phyloP scores from a whole-genome alignment of 2,888 invertebrate species.

The Romanomermis culicivorax region DNA sequence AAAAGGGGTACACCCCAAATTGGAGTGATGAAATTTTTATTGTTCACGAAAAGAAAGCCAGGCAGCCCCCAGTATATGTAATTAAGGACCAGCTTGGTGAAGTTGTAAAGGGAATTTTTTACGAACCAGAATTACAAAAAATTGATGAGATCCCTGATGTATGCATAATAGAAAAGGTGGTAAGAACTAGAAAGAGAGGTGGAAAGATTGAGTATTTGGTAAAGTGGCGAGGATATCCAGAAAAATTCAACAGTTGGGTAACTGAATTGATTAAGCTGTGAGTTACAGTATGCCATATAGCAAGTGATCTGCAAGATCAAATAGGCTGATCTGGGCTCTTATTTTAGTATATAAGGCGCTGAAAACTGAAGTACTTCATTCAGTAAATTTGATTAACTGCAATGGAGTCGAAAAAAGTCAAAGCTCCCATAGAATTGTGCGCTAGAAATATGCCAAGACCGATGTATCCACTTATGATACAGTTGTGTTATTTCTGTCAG shows the following conservation, averaged over 20 bases:
- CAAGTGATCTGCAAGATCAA: too few relatives aligned
- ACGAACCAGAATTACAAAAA: constrained; percentile 12
- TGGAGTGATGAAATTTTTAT: constrained; percentile 14
- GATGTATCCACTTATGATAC: too few relatives aligned
- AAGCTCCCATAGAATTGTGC: too few relatives aligned
- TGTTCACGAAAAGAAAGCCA: constrained; percentile 6
- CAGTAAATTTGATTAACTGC: too few relatives aligned
- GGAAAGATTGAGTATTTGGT: constrained; percentile 6
- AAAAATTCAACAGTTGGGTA: background rate
- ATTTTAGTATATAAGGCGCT: too few relatives aligned
- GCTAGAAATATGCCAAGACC: too few relatives aligned
- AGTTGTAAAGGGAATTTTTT: constrained; percentile 9
- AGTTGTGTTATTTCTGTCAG: too few relatives aligned
- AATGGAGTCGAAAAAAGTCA: too few relatives aligned
- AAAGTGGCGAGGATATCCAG: constrained; percentile 10
- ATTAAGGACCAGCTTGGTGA: constrained; percentile 8
- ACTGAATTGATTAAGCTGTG: background rate
- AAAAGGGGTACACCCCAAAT: constrained; percentile 13
- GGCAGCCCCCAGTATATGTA: background rate
- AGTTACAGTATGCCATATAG: too few relatives aligned
- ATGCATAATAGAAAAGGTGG: constrained; percentile 1
- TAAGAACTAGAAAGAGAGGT: constrained; percentile 12
- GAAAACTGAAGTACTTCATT: too few relatives aligned
- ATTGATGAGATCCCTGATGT: constrained; percentile 6
- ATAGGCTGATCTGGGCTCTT: too few relatives aligned